phyloP scores from a whole-genome alignment of 2,888 invertebrate genomes.

The Caenorhabditis uteleia region DNA sequence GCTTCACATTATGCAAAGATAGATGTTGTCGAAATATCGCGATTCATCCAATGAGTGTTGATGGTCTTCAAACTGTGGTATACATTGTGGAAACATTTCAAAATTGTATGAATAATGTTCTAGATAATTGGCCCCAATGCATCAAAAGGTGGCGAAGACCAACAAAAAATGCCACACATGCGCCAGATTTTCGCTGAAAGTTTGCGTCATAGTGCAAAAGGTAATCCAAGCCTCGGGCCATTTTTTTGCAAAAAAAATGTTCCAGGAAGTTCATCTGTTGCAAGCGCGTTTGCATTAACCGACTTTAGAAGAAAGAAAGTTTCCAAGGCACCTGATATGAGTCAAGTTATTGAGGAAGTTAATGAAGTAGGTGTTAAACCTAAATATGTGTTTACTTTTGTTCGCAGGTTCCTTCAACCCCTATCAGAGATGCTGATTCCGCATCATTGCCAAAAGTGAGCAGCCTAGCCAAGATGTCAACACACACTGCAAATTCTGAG shows the following conservation, averaged over 20 bases:
- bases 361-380: constrained; percentile 19
- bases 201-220: constrained; percentile 43
- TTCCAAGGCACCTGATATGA: constrained; percentile 33
- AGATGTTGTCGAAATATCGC: constrained; percentile 21
- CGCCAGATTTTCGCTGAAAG: constrained; percentile 39
- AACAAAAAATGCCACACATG: constrained; percentile 33
- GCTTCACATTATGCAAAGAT: constrained; percentile 22
- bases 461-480: constrained; percentile 25
- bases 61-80: constrained; percentile 35
- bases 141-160: constrained; percentile 5
- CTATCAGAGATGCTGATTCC: background rate
- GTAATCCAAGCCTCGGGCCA: no score
- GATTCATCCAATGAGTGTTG: constrained; percentile 19
- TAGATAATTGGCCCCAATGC: constrained; percentile 12
- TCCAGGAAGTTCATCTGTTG: constrained; percentile 23
- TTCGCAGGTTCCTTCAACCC: constrained; percentile 1
- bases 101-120: no score
- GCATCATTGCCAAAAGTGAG: constrained; percentile 15
- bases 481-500: constrained; percentile 21
- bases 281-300: constrained; percentile 35
- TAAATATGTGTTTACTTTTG: no score
- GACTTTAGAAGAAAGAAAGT: constrained; percentile 32
- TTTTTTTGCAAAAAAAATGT: background rate
- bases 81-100: background rate
- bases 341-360: constrained; percentile 26